Base-by-base conservation (phyloP, 2,888 invertebrate species). In the Drosophila mercatorum region DNA sequence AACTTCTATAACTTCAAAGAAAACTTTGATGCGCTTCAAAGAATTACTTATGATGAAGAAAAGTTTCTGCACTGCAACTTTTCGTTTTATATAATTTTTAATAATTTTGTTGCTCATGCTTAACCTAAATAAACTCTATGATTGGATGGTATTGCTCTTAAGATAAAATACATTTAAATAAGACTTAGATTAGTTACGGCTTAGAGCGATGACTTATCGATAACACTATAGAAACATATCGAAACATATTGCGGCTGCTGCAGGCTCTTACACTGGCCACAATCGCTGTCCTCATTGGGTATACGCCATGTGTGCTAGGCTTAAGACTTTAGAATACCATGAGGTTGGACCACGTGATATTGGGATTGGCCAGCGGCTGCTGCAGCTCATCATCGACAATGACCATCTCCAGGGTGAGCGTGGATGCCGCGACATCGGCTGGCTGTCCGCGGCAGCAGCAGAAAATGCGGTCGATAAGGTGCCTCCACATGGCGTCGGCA, bases 341-440 rank as follows among this genome's bases (percentile, higher is more conserved):
- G 0, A 56, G 46, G 40, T 61, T 55, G 12, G 68, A 58, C 72
- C 78, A 72, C 1, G 55, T 22, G 12, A 26, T 26, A 28, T n/a
- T 34, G 1, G n/a, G 8, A 31, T 22, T 22, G 5, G 4, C 26
- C 36, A 40, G 22, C 1, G 62, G 41, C 10, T 7, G 26, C 5
- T 62, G 49, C 46, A 64, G 11, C 22, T 75, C 68, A 3, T 65
- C 73, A 12, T 63, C 65, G 17, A 53, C 63, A 8, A 75, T 59
- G 28, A 57, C 36, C 7, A 72, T 65, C 34, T 72, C 76, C 36
- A 76, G 28, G 2, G 65, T 78, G 1, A 64, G 53, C 5, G 65
- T 59, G 0, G 63, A 46, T 1, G 14, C 41, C 10, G 36, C 11
- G 5, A 14, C 36, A 5, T 65, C 47, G 3, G 34, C 7, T 4